phyloP scores from a whole-genome alignment of 2,797 vertebrate genomes.

The Spea hammondii region DNA sequence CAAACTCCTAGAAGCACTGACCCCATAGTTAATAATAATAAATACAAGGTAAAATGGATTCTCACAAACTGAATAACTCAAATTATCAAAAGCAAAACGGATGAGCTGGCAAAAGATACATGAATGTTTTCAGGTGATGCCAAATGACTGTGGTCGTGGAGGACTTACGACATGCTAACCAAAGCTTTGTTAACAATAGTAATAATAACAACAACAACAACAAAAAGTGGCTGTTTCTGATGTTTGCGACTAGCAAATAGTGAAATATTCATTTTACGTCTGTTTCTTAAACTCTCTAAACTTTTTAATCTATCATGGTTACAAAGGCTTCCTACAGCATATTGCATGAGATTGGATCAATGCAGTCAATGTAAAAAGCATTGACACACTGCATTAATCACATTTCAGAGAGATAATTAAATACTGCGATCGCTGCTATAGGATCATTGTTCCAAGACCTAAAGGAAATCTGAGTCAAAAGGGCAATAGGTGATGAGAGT shows the following conservation, averaged over 20 bases:
- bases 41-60: too few species aligned
- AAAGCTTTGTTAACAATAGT: slow-evolving; percentile 38
- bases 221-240: slow-evolving; percentile 2
- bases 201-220: too few species aligned
- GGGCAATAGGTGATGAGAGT: neutral
- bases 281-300: slow-evolving; percentile 18
- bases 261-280: slow-evolving; percentile 30
- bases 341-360: slow-evolving; percentile 35
- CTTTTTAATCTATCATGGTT: neutral
- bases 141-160: slow-evolving; percentile 30
- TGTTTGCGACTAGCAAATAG: slow-evolving; percentile 13
- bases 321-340: slow-evolving; percentile 17
- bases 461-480: neutral
- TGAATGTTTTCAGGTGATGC: slow-evolving; percentile 23
- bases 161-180: slow-evolving; percentile 15
- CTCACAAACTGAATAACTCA: neutral
- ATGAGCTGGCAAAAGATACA: slow-evolving; percentile 16
- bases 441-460: neutral
- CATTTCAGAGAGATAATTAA: slow-evolving; percentile 18
- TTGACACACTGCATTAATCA: slow-evolving; percentile 39
- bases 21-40: too few species aligned
- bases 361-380: slow-evolving; percentile 25
- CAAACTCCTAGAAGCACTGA: too few species aligned
- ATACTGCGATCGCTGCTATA: neutral
- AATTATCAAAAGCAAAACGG: slow-evolving; percentile 34